A percentile compares a stretch with the other conserved stretches of the same genome.
phyloP scores from a whole-genome alignment of 2,113 vertebrate genomes.

The Meleagris gallopavo region DNA sequence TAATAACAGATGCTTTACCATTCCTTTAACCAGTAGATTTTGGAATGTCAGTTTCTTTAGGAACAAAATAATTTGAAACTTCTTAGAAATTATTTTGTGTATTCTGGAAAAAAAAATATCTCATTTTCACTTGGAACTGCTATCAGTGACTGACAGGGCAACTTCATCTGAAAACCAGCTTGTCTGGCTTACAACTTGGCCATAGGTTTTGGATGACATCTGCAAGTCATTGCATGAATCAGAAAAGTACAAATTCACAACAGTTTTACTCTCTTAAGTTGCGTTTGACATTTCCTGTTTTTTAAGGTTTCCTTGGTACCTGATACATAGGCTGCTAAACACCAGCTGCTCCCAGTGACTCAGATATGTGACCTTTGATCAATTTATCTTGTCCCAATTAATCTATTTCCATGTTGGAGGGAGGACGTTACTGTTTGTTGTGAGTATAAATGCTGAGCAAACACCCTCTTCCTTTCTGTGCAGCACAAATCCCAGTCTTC shows the following conservation, averaged over 20 bases:
- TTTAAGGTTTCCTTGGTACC: constrained; percentile 84
- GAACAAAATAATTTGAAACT: constrained; percentile 44
- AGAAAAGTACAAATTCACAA: constrained; percentile 77
- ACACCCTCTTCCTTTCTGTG: neutral
- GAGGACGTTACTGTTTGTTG: neutral
- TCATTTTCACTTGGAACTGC: neutral
- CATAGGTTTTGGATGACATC: constrained; percentile 78
- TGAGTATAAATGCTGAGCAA: constrained; percentile 44
- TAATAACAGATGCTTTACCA: constrained; percentile 15
- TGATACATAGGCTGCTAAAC: constrained; percentile 75
- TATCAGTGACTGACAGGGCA: neutral
- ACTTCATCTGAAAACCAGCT: constrained; percentile 23
- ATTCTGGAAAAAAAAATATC: neutral
- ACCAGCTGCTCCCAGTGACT: constrained; percentile 78
- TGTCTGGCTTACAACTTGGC: constrained; percentile 68
- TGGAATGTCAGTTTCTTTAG: constrained; percentile 11
- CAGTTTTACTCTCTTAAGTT: constrained; percentile 76
- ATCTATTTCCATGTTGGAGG: constrained; percentile 64
- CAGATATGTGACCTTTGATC: constrained; percentile 76
- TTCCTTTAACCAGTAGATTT: constrained; percentile 25
- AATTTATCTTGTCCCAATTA: constrained; percentile 76
- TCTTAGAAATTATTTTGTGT: constrained; percentile 13
- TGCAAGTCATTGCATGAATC: constrained; percentile 83
- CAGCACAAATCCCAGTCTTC: neutral
- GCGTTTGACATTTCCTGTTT: constrained; percentile 85